Evolutionary conservation across 2,113 vertebrate species (phyloP).

Genomic region (Thalassoma bifasciatum): DNA sequence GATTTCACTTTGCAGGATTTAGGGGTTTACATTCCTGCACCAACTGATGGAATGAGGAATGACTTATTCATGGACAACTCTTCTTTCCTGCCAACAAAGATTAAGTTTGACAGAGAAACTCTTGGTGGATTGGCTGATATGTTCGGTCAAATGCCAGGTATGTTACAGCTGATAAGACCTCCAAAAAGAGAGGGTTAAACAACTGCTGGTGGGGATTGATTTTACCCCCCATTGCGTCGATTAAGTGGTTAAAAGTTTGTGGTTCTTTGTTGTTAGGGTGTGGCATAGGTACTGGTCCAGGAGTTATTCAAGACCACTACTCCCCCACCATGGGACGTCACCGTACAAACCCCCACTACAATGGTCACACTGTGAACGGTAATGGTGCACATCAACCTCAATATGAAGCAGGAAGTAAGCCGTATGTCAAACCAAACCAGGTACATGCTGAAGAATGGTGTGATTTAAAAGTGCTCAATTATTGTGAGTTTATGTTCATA

Average conservation of each 20-base stretch:
- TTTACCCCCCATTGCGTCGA: too few species aligned
- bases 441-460: conserved; percentile 68
- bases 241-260: not conserved
- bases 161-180: not conserved
- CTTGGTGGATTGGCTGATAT: conserved; percentile 98
- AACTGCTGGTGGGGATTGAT: too few species aligned
- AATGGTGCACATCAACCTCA: conserved; percentile 90
- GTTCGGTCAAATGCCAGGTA: conserved; percentile 99
- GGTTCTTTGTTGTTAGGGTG: conserved; percentile 81
- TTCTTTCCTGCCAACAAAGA: conserved; percentile 91
- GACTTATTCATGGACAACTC: conserved; percentile 97
- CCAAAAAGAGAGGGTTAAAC: not conserved
- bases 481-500: not conserved
- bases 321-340: conserved; percentile 98
- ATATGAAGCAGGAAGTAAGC: conserved; percentile 92
- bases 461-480: not conserved
- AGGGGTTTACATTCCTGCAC: conserved; percentile 96
- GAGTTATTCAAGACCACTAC: conserved; percentile 99
- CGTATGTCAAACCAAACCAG: conserved; percentile 93
- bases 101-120: conserved; percentile 96
- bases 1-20: conserved; percentile 86
- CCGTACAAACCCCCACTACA: conserved; percentile 94
- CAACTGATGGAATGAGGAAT: conserved; percentile 91
- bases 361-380: conserved; percentile 92
- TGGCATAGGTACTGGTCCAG: conserved; percentile 98